phyloP scores from a whole-genome alignment of 2,113 vertebrate genomes.

The Marmota monax region DNA sequence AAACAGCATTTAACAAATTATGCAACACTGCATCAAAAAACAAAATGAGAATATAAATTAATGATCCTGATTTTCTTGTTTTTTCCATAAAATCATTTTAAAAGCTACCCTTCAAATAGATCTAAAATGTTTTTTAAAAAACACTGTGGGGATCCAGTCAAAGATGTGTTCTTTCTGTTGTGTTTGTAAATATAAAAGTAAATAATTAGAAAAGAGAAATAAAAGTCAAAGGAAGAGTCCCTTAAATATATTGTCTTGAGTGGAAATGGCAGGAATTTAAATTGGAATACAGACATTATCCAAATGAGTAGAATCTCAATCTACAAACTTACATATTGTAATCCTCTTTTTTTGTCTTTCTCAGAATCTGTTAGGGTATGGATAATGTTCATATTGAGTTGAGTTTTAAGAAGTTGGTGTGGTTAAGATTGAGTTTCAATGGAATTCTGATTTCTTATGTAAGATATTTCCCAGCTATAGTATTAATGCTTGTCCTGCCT shows the following conservation, averaged over 20 bases:
- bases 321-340: neutral
- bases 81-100: neutral
- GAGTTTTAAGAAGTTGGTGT: constrained; percentile 40
- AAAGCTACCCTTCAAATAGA: neutral
- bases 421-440: constrained; percentile 23
- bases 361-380: neutral
- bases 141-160: neutral
- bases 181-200: neutral
- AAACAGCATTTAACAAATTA: neutral
- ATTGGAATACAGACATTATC: neutral
- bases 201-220: neutral
- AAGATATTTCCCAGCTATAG: constrained; percentile 39
- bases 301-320: neutral
- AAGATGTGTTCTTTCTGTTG: neutral
- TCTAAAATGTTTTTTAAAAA: neutral
- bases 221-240: neutral
- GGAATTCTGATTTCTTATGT: neutral
- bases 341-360: neutral
- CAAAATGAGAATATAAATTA: neutral
- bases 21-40: neutral
- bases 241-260: neutral
- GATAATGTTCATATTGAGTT: constrained; percentile 32
- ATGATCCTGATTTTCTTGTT: neutral
- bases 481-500: constrained; percentile 23
- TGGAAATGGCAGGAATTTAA: neutral